Percentiles rank a stretch among this genome's conserved stretches.
Conservation (phyloP, 2,888 invertebrate species). For the Arenicola marina region DNA sequence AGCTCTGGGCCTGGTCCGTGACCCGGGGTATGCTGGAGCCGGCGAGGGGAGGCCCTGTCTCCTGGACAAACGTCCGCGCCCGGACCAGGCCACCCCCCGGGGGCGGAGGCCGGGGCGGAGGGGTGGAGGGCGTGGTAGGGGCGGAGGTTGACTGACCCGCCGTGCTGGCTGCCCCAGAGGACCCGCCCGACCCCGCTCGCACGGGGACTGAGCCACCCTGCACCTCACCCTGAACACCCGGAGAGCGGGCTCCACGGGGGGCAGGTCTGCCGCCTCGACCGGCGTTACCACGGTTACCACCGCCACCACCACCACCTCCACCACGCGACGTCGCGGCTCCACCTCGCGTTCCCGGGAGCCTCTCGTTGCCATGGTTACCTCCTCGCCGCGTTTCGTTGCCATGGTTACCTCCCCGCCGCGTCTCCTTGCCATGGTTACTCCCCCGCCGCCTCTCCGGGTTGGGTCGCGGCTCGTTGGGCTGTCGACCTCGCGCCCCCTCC, state of each 20-base stretch:
- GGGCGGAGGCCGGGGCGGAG: neutral
- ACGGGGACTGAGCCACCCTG: too few relatives aligned
- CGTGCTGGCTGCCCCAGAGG: neutral
- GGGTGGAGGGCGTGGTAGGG: neutral
- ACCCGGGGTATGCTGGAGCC: conserved; percentile 7
- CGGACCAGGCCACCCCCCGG: neutral
- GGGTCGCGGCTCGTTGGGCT: neutral
- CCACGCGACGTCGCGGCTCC: too few relatives aligned
- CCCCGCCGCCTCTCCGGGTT: neutral
- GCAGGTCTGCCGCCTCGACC: too few relatives aligned
- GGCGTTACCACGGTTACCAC: too few relatives aligned
- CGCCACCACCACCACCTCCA: too few relatives aligned
- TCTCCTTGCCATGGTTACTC: too few relatives aligned
- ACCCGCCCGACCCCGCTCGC: too few relatives aligned
- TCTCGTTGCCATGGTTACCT: too few relatives aligned
- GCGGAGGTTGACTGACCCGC: neutral
- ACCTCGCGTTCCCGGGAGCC: too few relatives aligned
- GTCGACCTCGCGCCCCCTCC: neutral
- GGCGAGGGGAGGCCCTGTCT: neutral
- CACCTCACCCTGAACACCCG: too few relatives aligned
- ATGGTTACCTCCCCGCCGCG: neutral
- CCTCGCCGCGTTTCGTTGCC: neutral
- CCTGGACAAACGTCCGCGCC: conserved; percentile 22
- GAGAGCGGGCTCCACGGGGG: too few relatives aligned
- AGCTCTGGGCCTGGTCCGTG: neutral